These are phyloP conservation scores for Psophia crepitans DNA, from an alignment of 2,113 vertebrate species.

Conservation along the genomic window DNA sequence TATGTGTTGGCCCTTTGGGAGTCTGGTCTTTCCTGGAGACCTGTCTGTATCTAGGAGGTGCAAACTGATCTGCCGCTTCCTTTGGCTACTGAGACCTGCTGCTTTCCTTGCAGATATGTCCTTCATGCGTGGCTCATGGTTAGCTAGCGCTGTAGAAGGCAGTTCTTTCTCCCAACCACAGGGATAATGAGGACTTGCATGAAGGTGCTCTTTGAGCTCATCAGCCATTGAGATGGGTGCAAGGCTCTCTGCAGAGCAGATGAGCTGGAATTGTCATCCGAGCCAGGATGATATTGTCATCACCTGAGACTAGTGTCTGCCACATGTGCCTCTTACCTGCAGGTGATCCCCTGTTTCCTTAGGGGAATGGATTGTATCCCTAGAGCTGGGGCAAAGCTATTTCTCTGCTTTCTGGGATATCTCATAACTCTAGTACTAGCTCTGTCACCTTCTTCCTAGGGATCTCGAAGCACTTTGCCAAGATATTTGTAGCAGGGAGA, in stretches of 20 bases:
- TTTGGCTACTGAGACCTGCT: background rate
- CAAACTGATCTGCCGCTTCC: background rate
- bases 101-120: background rate
- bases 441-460: conserved; percentile 41
- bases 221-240: background rate
- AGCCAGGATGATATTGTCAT: background rate
- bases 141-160: background rate
- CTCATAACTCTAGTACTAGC: background rate
- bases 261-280: background rate
- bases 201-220: background rate
- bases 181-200: background rate
- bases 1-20: background rate
- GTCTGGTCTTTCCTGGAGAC: background rate
- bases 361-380: background rate
- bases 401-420: background rate
- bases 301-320: background rate
- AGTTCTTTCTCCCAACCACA: background rate
- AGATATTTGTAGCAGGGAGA: background rate
- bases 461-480: conserved; percentile 64
- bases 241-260: background rate
- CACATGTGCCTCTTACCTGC: background rate
- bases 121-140: background rate
- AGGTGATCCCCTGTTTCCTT: background rate
- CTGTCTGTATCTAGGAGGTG: background rate
- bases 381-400: conserved; percentile 13